phyloP scores from a whole-genome alignment of 2,888 invertebrate genomes.

The Galeopsomyia nigrocyanea region DNA sequence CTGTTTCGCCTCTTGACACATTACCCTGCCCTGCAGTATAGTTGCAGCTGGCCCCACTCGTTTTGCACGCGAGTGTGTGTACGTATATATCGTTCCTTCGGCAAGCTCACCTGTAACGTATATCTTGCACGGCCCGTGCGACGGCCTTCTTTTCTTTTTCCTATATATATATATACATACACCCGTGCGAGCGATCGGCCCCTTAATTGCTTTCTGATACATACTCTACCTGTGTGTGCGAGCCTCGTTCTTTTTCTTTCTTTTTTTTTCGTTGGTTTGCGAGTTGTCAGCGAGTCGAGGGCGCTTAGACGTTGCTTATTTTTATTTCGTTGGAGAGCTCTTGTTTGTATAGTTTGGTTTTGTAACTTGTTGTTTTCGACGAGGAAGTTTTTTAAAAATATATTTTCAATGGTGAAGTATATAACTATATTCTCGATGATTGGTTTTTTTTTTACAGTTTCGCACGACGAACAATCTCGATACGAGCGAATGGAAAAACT shows the following conservation, averaged over 20 bases:
- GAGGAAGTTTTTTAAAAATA: no score
- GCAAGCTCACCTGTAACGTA: slow-evolving; percentile 65
- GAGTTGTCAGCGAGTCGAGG: no score
- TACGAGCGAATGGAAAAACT: no score
- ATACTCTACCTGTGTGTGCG: slow-evolving; percentile 1
- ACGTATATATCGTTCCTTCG: no score
- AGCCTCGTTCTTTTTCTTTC: not conserved
- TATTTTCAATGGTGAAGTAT: no score
- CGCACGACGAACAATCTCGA: no score
- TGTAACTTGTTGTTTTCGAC: no score
- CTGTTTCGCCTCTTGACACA: no score
- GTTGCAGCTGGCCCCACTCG: slow-evolving; percentile 54
- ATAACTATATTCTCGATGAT: no score
- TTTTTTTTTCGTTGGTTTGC: not conserved
- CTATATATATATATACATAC: slow-evolving; percentile 41
- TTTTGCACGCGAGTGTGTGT: no score
- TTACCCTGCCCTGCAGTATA: slow-evolving; percentile 58
- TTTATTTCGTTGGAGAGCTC: slow-evolving; percentile 1
- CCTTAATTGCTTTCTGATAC: slow-evolving; percentile 42
- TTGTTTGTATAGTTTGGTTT: no score
- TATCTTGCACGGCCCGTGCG: slow-evolving; percentile 33
- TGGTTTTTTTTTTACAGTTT: no score
- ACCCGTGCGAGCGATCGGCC: slow-evolving; percentile 52
- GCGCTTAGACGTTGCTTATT: not conserved
- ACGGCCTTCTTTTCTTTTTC: slow-evolving; percentile 23